Base-by-base conservation (phyloP, 2,888 invertebrate genomes). In the Tortricodes alternella region DNA sequence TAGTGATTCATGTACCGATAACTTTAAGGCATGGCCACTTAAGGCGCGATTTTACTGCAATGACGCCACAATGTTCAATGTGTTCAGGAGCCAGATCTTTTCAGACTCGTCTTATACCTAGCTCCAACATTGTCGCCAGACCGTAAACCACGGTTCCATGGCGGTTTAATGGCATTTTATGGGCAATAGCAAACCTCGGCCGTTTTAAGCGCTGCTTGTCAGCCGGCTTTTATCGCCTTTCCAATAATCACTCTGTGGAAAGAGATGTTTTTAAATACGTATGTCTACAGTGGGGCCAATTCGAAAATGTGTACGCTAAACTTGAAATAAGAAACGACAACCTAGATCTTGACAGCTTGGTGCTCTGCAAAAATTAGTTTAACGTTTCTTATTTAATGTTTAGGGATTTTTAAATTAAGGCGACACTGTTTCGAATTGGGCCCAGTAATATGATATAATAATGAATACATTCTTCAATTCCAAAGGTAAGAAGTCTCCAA, bases 161-260 rank as follows among this genome's bases (percentile, higher is more conserved):
- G 80, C 79, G 78, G 77, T 83, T 83, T 84, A 85, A 85, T 78
- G 76, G 72, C 74, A 63, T 77, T 86, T 87, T 85, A 87, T 82
- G 78, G 76, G 68, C 82, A 76, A 79, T 84, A 78, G 74, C 78
- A 70, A 78, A 74, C 75, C 77, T 66, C 70, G 65, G 67, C 68
- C 67, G 67, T 72, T 85, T 83, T 85, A 82, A 73, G 71, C 70
- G 66, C 65, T 71, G 73, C 72, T 75, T 80, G 77, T 77, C 76
- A 70, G 72, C 71, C 63, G 72, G 60, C 67, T 80, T 81, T 76
- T 61, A 61, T 62, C 48, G 59, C 63, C 55, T 62, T 62, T 63
- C 60, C 65, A 78, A 77, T 80, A 76, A 78, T 80, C 76, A 76
- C 74, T 73, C 64, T 37, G 16, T 41, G 15, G 24, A 56, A 52